Evolutionary conservation across 2,113 vertebrate species (phyloP), one percentile per base, ranked within the genome.

Genomic region (Manacus vitellinus): DNA sequence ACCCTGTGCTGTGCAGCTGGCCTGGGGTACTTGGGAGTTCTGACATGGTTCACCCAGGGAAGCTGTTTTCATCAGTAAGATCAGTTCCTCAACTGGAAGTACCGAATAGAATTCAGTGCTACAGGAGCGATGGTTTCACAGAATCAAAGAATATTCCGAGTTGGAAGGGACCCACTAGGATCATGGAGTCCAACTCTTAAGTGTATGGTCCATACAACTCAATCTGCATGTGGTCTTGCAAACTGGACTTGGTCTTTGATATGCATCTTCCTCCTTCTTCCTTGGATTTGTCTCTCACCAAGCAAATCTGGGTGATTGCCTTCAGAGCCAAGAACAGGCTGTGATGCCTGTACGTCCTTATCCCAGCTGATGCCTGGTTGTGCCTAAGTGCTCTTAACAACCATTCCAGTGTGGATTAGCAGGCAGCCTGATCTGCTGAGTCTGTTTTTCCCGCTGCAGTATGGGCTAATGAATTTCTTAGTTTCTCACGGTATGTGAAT

Each of bases 171-270:
- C 25, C 16, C 37, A 28, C 35, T 39, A 39, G 35, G 25, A 39
- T 62, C 59, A 62, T 13, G 25, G 59, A 62, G 35, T 39, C 59
- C 37, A 19, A 3, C 23, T 61, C 59, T 62, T 39, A 39, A 62
- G 37, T 39, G 25, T 19, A 19, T 62, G 35, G 35, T 39, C 59
- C 25, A 28, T 28, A 39, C 37, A 81, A 74, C 91, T 88, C 66
- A 18, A 0, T 71, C 39, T n/a, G 37, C 35, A 20, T 0, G 0
- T 55, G 5, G 4, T 4, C 3, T 2, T 51, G 37, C 23, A 35
- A 33, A 73, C 54, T 12, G 25, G 11, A 18, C 58, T 54, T 12
- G 4, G 20, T 19, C 37, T 82, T 37, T 41, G 21, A 6, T 49
- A 73, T 22, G 51, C 6, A 14, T 33, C 15, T 61, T 73, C 18